Evolutionary conservation across 37 sponge, comb jelly and placozoan species (phyloP).

Genomic region (Eunapius fragilis): DNA sequence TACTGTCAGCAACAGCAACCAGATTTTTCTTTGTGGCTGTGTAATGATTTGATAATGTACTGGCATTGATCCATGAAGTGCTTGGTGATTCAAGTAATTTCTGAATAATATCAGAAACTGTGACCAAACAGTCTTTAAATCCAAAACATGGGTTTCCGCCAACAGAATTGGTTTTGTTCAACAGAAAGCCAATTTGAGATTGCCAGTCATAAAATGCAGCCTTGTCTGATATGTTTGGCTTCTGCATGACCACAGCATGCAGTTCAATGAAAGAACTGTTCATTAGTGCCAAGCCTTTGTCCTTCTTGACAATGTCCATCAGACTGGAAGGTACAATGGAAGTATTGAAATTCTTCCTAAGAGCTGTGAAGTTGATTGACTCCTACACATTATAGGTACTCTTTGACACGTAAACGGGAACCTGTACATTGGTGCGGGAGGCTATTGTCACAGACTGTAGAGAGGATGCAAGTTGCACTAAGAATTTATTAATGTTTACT

Average conservation of each 20-base stretch:
- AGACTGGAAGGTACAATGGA: neutral
- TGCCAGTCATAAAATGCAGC: slow-evolving; percentile 38
- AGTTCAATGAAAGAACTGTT: neutral
- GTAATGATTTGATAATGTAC: neutral
- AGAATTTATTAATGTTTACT: slow-evolving; percentile 7
- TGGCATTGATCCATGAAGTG: neutral
- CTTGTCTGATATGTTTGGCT: neutral
- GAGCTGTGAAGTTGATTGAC: slow-evolving; percentile 3
- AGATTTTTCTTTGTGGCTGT: neutral
- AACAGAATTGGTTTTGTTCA: neutral
- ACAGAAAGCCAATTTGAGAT: slow-evolving; percentile 13
- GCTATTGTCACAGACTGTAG: neutral
- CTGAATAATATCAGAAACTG: neutral
- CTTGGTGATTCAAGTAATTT: neutral
- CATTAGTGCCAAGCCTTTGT: neutral
- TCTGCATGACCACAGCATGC: neutral
- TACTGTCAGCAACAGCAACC: neutral
- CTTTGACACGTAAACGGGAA: neutral
- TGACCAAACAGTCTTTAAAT: slow-evolving; percentile 27
- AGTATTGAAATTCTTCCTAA: slow-evolving; percentile 2
- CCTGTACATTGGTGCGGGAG: neutral
- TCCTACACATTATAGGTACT: neutral
- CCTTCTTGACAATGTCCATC: neutral
- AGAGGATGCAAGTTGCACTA: neutral
- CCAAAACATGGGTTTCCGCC: slow-evolving; percentile 28